phyloP scores from a whole-genome alignment of 2,888 invertebrate species.

The Cheilosia grossa region DNA sequence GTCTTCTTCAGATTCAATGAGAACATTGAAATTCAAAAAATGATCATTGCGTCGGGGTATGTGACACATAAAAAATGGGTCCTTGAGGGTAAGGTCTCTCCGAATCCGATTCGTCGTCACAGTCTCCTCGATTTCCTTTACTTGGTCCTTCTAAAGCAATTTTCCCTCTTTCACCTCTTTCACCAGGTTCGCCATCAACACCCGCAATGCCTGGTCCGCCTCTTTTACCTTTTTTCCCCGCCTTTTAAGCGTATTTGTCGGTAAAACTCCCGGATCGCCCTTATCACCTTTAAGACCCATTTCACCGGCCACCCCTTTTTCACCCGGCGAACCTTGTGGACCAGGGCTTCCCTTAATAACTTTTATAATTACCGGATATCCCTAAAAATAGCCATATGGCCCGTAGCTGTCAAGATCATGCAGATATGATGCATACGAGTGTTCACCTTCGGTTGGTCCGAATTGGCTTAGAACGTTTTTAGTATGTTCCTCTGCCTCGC shows the following conservation, averaged over 20 bases:
- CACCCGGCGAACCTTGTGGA: conserved; percentile 16
- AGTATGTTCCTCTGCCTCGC: too few species aligned
- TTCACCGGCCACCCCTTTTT: background rate
- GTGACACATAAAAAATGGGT: conserved; percentile 9
- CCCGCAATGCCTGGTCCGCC: background rate
- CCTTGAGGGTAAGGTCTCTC: background rate
- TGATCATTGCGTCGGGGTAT: background rate
- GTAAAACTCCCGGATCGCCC: conserved; percentile 37
- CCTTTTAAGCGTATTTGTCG: conserved; percentile 10
- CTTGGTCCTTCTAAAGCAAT: background rate
- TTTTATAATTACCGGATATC: conserved; percentile 41
- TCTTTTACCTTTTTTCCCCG: conserved; percentile 1
- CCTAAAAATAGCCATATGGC: conserved; percentile 7
- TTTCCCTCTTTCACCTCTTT: conserved; percentile 25
- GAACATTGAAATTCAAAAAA: background rate
- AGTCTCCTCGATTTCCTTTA: conserved; percentile 34
- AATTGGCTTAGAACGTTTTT: background rate
- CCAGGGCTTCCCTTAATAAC: conserved; percentile 41
- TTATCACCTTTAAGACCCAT: conserved; percentile 37
- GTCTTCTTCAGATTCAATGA: too few species aligned
- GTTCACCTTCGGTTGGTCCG: background rate
- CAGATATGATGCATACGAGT: background rate
- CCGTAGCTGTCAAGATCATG: conserved; percentile 2
- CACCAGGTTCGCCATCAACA: background rate
- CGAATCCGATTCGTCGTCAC: conserved; percentile 2